Base-by-base conservation (phyloP, 35 echinoderm and acorn worm genomes). In the Anneissia japonica region DNA sequence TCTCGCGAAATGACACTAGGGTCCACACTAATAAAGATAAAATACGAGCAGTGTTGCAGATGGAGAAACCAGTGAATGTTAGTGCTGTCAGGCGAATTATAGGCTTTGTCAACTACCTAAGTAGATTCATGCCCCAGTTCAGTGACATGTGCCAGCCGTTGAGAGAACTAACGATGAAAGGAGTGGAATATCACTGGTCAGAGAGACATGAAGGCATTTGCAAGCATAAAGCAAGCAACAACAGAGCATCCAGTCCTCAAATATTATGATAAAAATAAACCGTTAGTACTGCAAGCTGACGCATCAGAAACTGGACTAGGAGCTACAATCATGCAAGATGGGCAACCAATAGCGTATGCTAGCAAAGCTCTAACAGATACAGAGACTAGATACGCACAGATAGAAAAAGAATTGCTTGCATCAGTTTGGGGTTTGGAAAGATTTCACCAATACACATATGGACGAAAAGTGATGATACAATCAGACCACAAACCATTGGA, bases 391-490 rank as follows among this genome's bases (percentile, higher is more conserved):
- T 94, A 86, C 51, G 87, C 87, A 14, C 80, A 83, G 78, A 94
- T 84, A 11, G 79, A 90, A 81, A 90, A 94, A 39, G 83, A 94
- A 36, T 46, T 79, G 38, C 46, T 90, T 16, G 87, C 88, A 83
- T 45, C 85, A 13, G 33, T 83, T 23, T 93, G 43, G 39, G 82
- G 73, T 0, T 38, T 90, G 0, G 78, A 87, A 28, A 32, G 46
- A 10, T 94, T 90, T 30, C n/a, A 87, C 39, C 80, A 93, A 13
- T 94, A 90, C 75, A 87, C 88, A 35, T 90, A 87, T 79, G 88
- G 88, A 11, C 21, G 77, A 30, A 40, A 84, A 30, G 64, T 86
- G 0, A 75, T 35, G 1, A 72, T 93, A 0, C 35, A 39, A 7
- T 90, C 64, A 30, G 87, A 93, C 77, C 83, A 93, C 82, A 93